phyloP scores from a whole-genome alignment of 2,888 invertebrate genomes.

The Disparrhopalites patrizii region DNA sequence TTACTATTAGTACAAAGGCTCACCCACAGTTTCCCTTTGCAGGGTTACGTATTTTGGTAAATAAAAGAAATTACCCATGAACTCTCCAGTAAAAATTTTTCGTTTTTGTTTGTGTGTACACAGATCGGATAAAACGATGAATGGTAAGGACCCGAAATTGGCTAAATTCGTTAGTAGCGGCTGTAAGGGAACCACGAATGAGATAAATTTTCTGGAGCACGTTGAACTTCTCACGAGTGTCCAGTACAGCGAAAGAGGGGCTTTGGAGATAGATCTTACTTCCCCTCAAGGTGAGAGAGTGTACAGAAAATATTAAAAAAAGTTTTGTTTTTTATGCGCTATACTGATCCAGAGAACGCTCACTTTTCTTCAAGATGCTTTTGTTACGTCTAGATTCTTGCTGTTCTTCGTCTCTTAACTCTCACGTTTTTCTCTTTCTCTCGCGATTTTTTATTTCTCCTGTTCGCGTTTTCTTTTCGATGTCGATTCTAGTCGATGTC shows the following conservation, averaged over 20 bases:
- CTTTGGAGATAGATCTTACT: conserved; percentile 66
- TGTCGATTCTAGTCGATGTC: background rate
- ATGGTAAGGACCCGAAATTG: conserved; percentile 37
- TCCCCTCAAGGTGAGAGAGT: conserved; percentile 69
- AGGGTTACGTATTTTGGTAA: too few relatives aligned
- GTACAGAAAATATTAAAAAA: too few relatives aligned
- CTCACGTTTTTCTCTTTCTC: background rate
- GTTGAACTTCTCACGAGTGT: conserved; percentile 69
- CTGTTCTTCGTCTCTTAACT: too few relatives aligned
- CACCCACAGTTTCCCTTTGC: too few relatives aligned
- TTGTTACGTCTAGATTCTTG: too few relatives aligned
- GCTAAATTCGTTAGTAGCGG: conserved; percentile 58
- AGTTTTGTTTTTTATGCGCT: too few relatives aligned
- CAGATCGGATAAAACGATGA: conserved; percentile 36
- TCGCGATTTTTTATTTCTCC: conserved; percentile 23
- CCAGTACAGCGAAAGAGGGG: conserved; percentile 68
- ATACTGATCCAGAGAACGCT: too few relatives aligned
- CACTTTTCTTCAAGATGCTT: too few relatives aligned
- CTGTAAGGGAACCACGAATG: conserved; percentile 56
- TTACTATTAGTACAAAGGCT: too few relatives aligned
- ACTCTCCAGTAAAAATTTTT: too few relatives aligned
- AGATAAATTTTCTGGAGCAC: conserved; percentile 75
- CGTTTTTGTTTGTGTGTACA: background rate
- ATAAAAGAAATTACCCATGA: too few relatives aligned
- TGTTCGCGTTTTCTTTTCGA: background rate